phyloP scores from a whole-genome alignment of 2,113 vertebrate species.

The Apaloderma vittatum region DNA sequence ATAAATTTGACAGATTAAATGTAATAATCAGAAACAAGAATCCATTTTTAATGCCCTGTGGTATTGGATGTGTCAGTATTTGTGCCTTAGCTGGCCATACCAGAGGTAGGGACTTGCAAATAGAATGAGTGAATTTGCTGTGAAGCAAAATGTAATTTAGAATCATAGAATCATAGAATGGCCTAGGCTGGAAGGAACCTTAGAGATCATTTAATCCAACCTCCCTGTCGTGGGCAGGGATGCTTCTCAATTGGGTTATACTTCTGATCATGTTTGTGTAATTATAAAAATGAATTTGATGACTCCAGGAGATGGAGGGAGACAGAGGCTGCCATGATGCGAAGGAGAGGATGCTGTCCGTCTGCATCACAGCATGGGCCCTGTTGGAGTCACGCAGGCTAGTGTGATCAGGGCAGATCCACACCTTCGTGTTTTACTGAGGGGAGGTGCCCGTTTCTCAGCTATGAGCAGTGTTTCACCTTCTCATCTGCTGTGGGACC shows the following conservation, averaged over 20 bases:
- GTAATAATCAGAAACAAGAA: not conserved
- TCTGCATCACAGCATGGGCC: rapidly evolving
- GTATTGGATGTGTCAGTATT: not conserved
- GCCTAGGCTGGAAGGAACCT: too few species aligned
- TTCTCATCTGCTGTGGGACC: rapidly evolving
- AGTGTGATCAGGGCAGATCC: not conserved
- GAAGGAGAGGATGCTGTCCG: not conserved
- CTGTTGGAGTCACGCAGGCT: rapidly evolving
- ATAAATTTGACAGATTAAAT: not conserved
- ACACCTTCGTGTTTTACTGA: not conserved
- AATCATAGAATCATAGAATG: too few species aligned
- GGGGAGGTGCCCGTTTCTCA: not conserved
- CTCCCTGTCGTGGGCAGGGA: too few species aligned
- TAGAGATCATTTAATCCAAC: too few species aligned
- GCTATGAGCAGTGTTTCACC: not conserved
- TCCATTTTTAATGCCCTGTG: not conserved
- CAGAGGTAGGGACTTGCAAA: not conserved
- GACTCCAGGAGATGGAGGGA: not conserved
- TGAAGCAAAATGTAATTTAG: not conserved
- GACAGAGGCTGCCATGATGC: rapidly evolving
- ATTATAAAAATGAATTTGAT: not conserved
- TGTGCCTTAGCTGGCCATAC: not conserved
- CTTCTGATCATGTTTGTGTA: not conserved
- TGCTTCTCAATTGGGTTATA: not conserved
- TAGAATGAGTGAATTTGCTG: not conserved